These are phyloP conservation scores for Diachrysia chrysitis DNA, from an alignment of 2,888 invertebrate genomes.

Conservation along the genomic window DNA sequence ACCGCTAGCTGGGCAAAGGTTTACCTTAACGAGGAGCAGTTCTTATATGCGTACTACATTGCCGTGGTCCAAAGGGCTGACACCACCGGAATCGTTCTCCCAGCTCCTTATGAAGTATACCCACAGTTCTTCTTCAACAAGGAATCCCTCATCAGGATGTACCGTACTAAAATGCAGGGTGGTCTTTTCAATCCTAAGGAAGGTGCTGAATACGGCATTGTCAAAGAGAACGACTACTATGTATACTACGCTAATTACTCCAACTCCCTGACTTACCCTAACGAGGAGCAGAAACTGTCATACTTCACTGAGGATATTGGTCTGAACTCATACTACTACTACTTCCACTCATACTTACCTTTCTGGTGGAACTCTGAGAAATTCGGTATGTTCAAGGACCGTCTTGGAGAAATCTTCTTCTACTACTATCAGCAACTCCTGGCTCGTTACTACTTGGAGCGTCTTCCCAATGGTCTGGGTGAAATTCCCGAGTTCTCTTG, in stretches of 20 bases:
- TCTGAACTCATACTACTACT: conserved; percentile 91
- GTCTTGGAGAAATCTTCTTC: conserved; percentile 91
- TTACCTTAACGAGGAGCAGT: conserved; percentile 90
- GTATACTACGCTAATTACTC: conserved; percentile 90
- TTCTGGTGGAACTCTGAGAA: conserved; percentile 90
- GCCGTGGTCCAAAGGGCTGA: conserved; percentile 90
- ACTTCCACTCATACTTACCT: conserved; percentile 90
- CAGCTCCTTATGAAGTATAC: conserved; percentile 91
- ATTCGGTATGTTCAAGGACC: conserved; percentile 84
- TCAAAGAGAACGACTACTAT: conserved; percentile 79
- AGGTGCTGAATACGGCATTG: conserved; percentile 77
- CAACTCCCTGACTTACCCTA: conserved; percentile 83
- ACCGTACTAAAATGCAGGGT: conserved; percentile 80
- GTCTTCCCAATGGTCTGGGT: conserved; percentile 90
- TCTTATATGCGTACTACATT: conserved; percentile 90
- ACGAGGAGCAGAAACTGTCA: conserved; percentile 89
- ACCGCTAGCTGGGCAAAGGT: conserved; percentile 89
- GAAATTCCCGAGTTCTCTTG: conserved; percentile 90
- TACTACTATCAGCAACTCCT: conserved; percentile 91
- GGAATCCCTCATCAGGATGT: conserved; percentile 85
- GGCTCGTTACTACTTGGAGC: conserved; percentile 92
- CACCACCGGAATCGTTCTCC: conserved; percentile 88
- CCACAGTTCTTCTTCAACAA: conserved; percentile 91
- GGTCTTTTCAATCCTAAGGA: conserved; percentile 70
- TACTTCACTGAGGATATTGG: conserved; percentile 93